Percentiles rank a stretch among this genome's conserved stretches.
These are phyloP conservation scores for Drosophila teissieri DNA, from an alignment of 1,140 invertebrate species.

Conservation along the genomic window DNA sequence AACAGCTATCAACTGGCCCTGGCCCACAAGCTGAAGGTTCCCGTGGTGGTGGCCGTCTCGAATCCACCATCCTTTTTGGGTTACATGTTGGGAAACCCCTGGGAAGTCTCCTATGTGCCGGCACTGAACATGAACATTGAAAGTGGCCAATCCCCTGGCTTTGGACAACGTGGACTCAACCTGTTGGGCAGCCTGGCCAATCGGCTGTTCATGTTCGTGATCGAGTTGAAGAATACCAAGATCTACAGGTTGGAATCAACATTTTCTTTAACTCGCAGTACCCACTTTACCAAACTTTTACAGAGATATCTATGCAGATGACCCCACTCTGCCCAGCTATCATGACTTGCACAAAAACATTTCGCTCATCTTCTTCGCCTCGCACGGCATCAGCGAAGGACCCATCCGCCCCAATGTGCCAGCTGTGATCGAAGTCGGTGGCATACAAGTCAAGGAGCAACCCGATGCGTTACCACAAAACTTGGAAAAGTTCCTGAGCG, in stretches of 20 bases:
- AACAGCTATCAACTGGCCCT: slow-evolving; percentile 66
- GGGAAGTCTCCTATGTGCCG: slow-evolving; percentile 57
- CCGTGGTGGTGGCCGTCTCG: slow-evolving; percentile 42
- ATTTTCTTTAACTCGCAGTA: no score
- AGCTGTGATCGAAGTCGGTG: slow-evolving; percentile 82
- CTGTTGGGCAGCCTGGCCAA: not conserved
- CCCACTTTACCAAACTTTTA: not conserved
- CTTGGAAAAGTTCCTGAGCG: slow-evolving; percentile 47
- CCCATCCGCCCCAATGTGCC: slow-evolving; percentile 78
- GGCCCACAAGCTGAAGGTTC: slow-evolving; percentile 66
- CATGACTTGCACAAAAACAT: slow-evolving; percentile 60
- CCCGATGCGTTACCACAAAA: slow-evolving; percentile 67
- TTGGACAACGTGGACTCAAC: slow-evolving; percentile 43
- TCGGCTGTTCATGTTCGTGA: slow-evolving; percentile 2
- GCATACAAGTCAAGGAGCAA: slow-evolving; percentile 80
- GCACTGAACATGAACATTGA: slow-evolving; percentile 7
- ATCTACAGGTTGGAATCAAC: slow-evolving; percentile 37
- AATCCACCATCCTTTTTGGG: slow-evolving; percentile 34
- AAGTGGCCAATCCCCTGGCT: slow-evolving; percentile 12
- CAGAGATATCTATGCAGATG: slow-evolving; percentile 49
- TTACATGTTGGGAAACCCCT: slow-evolving; percentile 57
- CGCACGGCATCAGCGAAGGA: slow-evolving; percentile 54
- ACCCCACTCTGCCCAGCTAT: slow-evolving; percentile 35
- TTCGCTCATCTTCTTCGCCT: slow-evolving; percentile 59
- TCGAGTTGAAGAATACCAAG: slow-evolving; percentile 34